Base-by-base conservation (phyloP, 37 sponge, comb jelly and placozoan genomes). In the Beroe forskalii region DNA sequence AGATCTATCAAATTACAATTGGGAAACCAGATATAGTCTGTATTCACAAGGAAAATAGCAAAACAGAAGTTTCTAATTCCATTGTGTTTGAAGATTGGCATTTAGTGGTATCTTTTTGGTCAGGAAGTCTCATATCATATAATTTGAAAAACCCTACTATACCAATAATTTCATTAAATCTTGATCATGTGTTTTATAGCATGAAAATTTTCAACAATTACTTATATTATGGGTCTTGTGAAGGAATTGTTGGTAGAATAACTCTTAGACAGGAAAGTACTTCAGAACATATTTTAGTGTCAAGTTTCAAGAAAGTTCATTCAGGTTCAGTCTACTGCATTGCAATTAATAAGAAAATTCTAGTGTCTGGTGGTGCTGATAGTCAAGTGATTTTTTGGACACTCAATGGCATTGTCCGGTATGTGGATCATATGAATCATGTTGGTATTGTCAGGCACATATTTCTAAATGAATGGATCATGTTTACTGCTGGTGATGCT, bases 401-500 rank as follows among this genome's bases (percentile, higher is more conserved):
- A 4, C 72, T 69, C 1, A 28, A 35, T 28, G 72, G 72, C 19
- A 69, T 19, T 32, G 72, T 69, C 1, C 39, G 27, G 9, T 69
- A 20, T 35, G 32, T 69, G 2, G 72, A 69, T 69, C 66, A 63
- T 30, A 69, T 69, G 72, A 33, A 33, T 0, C 72, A 69, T 33
- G 72, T 69, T 69, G 72, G 72, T 12, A 32, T 69, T 36, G 72
- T 69, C 8, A 69, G 72, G 32, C 72, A 69, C 39, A 69, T 69
- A 19, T 69, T 69, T 35, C 39, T 69, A 17, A 69, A 69, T 69
- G 72, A 69, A 37, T 69, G 72, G 72, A 69, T 69, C 17, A 36
- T 69, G 72, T 32, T 69, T 2, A 69, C 72, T 69, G 72, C 72
- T 36, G 72, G 72, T 20, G 72, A 69, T 69, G 72, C 72, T 36